A percentile compares a stretch with the other conserved stretches of the same genome.
These are phyloP conservation scores for Drosophila mimetica DNA, from an alignment of 2,888 invertebrate genomes.

Conservation along the genomic window DNA sequence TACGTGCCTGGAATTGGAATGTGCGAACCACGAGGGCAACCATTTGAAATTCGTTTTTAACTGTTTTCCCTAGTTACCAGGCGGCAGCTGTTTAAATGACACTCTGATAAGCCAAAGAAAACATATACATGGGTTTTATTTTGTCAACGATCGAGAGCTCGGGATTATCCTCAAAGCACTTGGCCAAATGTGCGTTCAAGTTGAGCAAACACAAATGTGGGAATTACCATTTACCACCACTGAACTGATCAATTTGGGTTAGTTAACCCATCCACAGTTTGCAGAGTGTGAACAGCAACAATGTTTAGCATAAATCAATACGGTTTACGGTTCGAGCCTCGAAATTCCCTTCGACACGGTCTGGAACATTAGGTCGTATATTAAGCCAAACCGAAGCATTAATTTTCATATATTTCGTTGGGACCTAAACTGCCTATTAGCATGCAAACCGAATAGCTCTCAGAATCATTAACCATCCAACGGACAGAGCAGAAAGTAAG, in stretches of 20 bases:
- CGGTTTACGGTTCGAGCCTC: conserved; percentile 18
- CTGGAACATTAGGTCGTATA: conserved; percentile 17
- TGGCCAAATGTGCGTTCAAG: conserved; percentile 64
- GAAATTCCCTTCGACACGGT: conserved; percentile 5
- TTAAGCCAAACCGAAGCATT: conserved; percentile 40
- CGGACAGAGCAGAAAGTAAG: conserved; percentile 9
- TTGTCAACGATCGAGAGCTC: conserved; percentile 11
- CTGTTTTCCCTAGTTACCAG: conserved; percentile 41
- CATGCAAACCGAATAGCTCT: conserved; percentile 53
- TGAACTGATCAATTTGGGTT: conserved; percentile 58
- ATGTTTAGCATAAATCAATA: conserved; percentile 51
- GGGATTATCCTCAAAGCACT: conserved; percentile 58
- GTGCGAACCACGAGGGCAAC: conserved; percentile 18
- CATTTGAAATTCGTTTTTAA: conserved; percentile 54
- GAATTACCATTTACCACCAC: conserved; percentile 52
- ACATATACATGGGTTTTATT: conserved; percentile 27
- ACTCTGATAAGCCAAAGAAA: conserved; percentile 59
- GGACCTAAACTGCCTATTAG: conserved; percentile 47
- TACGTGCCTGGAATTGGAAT: conserved; percentile 61
- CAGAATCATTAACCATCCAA: conserved; percentile 35
- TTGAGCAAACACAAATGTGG: conserved; percentile 60
- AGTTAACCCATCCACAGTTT: conserved; percentile 22
- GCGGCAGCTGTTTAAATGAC: conserved; percentile 74
- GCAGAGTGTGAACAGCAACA: conserved; percentile 11
- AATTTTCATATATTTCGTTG: conserved; percentile 32